phyloP scores from a whole-genome alignment of 2,797 vertebrate species.

The Sebastes taczanowskii region DNA sequence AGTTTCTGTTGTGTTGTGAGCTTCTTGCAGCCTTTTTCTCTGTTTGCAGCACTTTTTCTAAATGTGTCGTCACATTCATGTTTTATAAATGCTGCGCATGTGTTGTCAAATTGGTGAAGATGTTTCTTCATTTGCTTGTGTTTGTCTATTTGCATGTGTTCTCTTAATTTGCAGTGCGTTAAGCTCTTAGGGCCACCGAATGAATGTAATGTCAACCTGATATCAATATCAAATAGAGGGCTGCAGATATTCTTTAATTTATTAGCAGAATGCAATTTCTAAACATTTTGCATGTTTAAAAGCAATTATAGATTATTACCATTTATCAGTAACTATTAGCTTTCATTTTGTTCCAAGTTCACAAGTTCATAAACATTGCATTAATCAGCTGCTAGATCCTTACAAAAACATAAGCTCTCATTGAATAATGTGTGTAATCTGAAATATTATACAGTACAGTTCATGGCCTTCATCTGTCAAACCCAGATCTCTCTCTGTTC shows the following conservation, averaged over 20 bases:
- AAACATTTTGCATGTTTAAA: neutral
- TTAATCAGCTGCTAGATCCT: neutral
- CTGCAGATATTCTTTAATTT: neutral
- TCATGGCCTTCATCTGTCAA: slow-evolving; percentile 48
- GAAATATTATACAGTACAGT: slow-evolving; percentile 11
- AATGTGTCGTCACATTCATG: neutral
- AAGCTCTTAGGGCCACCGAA: neutral
- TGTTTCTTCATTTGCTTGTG: too few species aligned
- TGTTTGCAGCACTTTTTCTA: neutral
- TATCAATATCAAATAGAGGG: neutral
- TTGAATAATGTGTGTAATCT: neutral
- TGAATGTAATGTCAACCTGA: neutral
- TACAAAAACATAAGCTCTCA: neutral
- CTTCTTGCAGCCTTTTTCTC: neutral
- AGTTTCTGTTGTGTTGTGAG: neutral
- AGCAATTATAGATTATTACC: neutral
- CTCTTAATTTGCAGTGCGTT: neutral
- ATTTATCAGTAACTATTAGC: too few species aligned
- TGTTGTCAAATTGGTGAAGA: neutral
- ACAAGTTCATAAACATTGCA: neutral
- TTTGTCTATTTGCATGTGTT: too few species aligned
- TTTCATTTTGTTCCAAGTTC: neutral
- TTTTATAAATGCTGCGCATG: neutral
- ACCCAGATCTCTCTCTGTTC: slow-evolving; percentile 26
- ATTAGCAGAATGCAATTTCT: neutral